Conservation (phyloP, 2,113 vertebrate species). For the Gymnorhina tibicen region DNA sequence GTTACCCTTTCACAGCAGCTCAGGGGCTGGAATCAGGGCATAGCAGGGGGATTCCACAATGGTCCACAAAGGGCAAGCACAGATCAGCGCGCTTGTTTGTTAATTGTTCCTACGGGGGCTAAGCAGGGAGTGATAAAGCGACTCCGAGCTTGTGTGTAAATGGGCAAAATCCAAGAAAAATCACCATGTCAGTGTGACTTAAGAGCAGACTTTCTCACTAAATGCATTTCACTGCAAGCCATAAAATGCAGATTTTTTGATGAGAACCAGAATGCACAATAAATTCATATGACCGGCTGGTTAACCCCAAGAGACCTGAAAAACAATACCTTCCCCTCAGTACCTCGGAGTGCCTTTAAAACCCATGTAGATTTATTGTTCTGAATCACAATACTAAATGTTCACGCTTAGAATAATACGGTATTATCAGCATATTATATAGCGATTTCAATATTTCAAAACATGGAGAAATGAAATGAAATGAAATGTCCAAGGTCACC, state of each 20-base stretch:
- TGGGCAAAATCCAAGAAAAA: slow-evolving; percentile 47
- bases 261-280: slow-evolving; percentile 57
- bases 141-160: neutral
- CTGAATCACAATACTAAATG: slow-evolving; percentile 54
- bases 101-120: neutral
- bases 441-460: slow-evolving; percentile 14
- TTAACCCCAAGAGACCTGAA: slow-evolving; percentile 51
- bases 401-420: slow-evolving; percentile 35
- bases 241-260: slow-evolving; percentile 65
- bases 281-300: slow-evolving; percentile 47
- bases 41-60: neutral
- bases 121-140: neutral
- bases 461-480: slow-evolving; percentile 3
- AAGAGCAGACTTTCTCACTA: slow-evolving; percentile 37
- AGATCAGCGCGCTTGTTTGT: neutral
- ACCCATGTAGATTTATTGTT: slow-evolving; percentile 50
- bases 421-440: neutral
- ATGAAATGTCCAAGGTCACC: slow-evolving; percentile 34
- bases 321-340: slow-evolving; percentile 52
- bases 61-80: neutral
- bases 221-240: slow-evolving; percentile 30
- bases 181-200: slow-evolving; percentile 48
- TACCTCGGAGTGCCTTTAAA: slow-evolving; percentile 6
- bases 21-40: neutral
- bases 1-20: neutral